Evolutionary conservation across 2,797 vertebrate species (phyloP).

Genomic region (Acanthornis magna): DNA sequence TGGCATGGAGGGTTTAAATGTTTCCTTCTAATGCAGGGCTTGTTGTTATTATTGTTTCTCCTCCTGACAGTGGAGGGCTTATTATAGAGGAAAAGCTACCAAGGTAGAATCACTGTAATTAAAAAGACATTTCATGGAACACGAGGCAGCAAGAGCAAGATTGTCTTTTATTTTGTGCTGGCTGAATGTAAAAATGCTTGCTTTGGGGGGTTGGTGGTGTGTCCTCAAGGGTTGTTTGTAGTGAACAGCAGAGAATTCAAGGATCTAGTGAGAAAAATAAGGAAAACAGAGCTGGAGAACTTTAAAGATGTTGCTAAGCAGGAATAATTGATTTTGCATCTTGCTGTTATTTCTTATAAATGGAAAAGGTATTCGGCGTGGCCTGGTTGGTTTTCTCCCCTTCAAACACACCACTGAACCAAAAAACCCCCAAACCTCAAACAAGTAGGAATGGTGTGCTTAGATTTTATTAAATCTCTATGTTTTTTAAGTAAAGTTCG

Average conservation of each 20-base stretch:
- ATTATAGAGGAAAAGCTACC: background rate
- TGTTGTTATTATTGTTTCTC: conserved; percentile 12
- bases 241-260: background rate
- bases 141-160: background rate
- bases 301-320: background rate
- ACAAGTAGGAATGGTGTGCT: background rate
- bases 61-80: background rate
- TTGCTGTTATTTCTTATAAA: background rate
- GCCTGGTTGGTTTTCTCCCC: background rate
- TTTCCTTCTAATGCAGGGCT: background rate
- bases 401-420: background rate
- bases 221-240: background rate
- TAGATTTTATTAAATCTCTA: background rate
- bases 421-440: background rate
- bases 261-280: background rate
- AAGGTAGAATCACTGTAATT: conserved; percentile 33
- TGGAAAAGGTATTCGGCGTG: background rate
- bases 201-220: background rate
- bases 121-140: conserved; percentile 27
- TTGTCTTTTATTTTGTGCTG: background rate
- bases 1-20: background rate
- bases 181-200: background rate
- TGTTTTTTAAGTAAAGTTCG: background rate
- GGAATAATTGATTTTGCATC: background rate
- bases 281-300: background rate